Conservation (phyloP, 2,113 vertebrate species). For the Elephantulus edwardii region DNA sequence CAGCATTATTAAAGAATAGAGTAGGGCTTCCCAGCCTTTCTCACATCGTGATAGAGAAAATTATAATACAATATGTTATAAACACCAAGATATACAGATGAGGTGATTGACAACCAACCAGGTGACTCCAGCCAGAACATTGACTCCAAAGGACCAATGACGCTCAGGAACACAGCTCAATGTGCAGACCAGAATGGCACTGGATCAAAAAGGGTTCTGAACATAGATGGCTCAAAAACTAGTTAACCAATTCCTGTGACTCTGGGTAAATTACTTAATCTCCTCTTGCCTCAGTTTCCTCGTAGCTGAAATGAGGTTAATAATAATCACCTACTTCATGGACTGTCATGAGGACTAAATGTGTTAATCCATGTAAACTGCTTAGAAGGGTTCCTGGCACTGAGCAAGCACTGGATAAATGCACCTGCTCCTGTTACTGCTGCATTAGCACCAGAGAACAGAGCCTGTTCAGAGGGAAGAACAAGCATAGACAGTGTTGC, state of each 20-base stretch:
- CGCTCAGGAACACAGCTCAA: background rate
- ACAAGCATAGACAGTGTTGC: background rate
- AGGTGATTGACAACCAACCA: background rate
- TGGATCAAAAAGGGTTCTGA: background rate
- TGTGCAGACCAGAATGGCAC: background rate
- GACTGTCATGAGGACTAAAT: background rate
- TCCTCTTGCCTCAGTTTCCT: slow-evolving; percentile 30
- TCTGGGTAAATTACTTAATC: background rate
- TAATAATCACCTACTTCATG: background rate
- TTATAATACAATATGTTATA: background rate
- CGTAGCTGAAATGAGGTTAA: background rate
- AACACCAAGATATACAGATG: background rate
- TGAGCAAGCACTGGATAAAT: background rate
- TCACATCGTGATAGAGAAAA: background rate
- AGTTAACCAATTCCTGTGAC: background rate
- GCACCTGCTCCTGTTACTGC: background rate
- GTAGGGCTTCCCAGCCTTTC: background rate
- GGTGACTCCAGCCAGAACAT: background rate
- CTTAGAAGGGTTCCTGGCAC: slow-evolving; percentile 1
- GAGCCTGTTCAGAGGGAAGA: background rate
- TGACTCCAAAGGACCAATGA: background rate
- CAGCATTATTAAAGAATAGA: background rate
- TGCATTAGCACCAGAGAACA: background rate
- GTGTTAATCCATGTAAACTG: background rate
- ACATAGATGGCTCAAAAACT: background rate